A percentile compares a stretch with the other conserved stretches of the same genome.
phyloP scores from a whole-genome alignment of 2,113 vertebrate species.

The Psammodynastes pulverulentus region DNA sequence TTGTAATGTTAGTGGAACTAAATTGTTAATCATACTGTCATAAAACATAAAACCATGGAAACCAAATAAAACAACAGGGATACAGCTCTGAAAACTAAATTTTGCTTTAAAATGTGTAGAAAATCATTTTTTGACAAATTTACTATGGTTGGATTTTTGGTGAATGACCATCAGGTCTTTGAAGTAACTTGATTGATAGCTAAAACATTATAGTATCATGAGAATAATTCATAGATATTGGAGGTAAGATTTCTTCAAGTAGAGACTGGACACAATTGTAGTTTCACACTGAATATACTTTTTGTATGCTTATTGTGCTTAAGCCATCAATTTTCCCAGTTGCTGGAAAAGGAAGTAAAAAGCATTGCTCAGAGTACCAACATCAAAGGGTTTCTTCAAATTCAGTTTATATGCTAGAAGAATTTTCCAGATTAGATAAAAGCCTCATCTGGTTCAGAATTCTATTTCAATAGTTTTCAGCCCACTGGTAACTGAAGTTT shows the following conservation, averaged over 20 bases:
- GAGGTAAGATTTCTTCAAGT: background rate
- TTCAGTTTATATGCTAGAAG: background rate
- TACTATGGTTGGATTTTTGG: background rate
- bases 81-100: constrained; percentile 35
- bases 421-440: background rate
- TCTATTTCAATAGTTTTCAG: background rate
- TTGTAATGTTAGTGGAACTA: constrained; percentile 6
- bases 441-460: background rate
- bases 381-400: background rate
- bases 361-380: background rate
- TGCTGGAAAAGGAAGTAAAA: background rate
- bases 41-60: constrained; percentile 28
- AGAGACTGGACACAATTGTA: background rate
- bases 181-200: background rate
- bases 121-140: background rate
- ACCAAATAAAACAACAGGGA: constrained; percentile 34
- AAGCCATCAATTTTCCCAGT: background rate
- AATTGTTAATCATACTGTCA: background rate
- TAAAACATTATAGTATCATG: constrained; percentile 2
- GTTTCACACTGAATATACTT: background rate
- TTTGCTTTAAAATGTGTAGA: constrained; percentile 15
- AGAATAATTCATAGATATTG: constrained; percentile 32
- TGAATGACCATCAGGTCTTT: background rate
- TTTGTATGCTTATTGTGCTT: accelerated
- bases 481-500: background rate